phyloP scores from a whole-genome alignment of 2,113 vertebrate species.

The Pogona vitticeps region DNA sequence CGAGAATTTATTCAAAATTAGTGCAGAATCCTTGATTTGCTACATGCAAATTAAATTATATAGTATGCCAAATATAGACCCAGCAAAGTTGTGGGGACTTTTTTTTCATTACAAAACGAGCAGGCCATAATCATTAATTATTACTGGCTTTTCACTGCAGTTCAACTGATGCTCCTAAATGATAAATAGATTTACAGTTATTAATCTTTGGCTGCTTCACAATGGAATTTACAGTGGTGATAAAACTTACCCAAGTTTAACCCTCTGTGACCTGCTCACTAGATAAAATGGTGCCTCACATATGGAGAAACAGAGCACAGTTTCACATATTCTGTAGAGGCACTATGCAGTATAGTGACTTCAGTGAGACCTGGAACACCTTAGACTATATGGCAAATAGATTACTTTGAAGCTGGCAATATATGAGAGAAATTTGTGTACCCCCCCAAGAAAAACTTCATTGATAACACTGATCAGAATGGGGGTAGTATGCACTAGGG shows the following conservation, averaged over 20 bases:
- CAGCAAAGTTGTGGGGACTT: not conserved
- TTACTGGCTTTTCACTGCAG: conserved; percentile 31
- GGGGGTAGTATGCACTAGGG: too few relatives aligned
- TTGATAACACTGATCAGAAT: too few relatives aligned
- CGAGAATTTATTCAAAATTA: not conserved
- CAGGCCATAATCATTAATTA: conserved; percentile 39
- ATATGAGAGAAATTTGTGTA: not conserved
- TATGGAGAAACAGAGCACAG: not conserved
- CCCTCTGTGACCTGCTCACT: not conserved
- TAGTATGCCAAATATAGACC: not conserved
- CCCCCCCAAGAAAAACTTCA: too few relatives aligned
- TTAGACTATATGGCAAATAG: not conserved
- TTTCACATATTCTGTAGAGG: not conserved
- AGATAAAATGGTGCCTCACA: not conserved
- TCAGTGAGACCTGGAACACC: not conserved
- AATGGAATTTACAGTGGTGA: conserved; percentile 13
- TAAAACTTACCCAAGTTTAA: conserved; percentile 10
- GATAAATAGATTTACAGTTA: conserved; percentile 26
- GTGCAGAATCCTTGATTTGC: not conserved
- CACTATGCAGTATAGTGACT: not conserved
- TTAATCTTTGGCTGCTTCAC: conserved; percentile 1
- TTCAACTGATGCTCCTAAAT: not conserved
- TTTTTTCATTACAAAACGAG: not conserved
- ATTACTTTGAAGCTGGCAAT: not conserved
- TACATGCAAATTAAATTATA: not conserved